Evolutionary conservation across 1,140 invertebrate genomes (phyloP), one percentile per base, ranked within the genome.

Genomic region (Drosophila carrolli): DNA sequence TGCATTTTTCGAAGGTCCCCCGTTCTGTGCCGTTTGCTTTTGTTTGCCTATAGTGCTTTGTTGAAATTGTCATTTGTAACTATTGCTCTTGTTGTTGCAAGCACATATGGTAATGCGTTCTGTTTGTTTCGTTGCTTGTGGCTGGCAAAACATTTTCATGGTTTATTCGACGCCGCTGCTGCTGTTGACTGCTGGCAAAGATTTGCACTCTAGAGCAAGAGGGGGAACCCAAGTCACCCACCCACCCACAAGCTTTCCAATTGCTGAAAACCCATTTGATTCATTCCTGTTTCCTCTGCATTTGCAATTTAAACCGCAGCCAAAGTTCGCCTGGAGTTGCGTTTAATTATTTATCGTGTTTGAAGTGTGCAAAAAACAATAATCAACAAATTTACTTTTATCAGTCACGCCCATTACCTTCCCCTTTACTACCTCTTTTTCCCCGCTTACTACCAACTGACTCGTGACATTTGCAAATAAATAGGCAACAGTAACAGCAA

Each of bases 381-480:
- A 79, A 76, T 77, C 65, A 81, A 70, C 55, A 76, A 81, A 73
- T 65, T 55, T 75, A 67, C 65, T 81, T 77, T 77, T 84, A 85
- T 84, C 82, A 78, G 62, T 74, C 62, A 72, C 47, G 67, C 44
- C 74, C 55, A 50, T 53, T 50, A 38, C 43, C 10, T 8, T 5
- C 16, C 16, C n/a, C n/a, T 40, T 16, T 16, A 16, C 16, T 16
- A 16, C 16, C 23, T 5, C 16, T 35, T 38, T 27, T 27, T 37
- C 32, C 40, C 41, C 14, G 4, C 32, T 16, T 29, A 27, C n/a
- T 37, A 32, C 29, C 35, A 11, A 11, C 40, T 23, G 51, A 68
- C 78, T 86, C 82, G 81, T 85, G 82, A 82, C 81, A 85, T 86
- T 85, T 78, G 82, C 82, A 83, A 86, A 88, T 88, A 85, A 85